Percentiles rank a stretch among this genome's conserved stretches.
These are phyloP conservation scores for Calameuta pallipes DNA, from an alignment of 2,888 invertebrate species.

Conservation along the genomic window DNA sequence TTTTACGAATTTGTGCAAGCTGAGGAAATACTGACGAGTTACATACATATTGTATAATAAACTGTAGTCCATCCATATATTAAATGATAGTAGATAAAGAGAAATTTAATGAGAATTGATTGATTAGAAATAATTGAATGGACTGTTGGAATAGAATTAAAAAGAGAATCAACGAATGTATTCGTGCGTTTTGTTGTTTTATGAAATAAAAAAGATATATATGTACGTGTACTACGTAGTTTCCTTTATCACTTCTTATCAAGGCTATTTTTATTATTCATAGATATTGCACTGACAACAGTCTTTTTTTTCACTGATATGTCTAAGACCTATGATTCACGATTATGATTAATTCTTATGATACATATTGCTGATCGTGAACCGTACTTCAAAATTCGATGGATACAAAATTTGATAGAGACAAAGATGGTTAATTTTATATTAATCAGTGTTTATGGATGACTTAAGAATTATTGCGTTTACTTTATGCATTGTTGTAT, in stretches of 20 bases:
- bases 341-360: not conserved
- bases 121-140: not conserved
- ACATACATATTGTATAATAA: not conserved
- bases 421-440: not conserved
- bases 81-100: not conserved
- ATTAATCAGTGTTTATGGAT: not conserved
- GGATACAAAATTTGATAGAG: not conserved
- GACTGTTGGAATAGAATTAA: not conserved
- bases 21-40: not conserved
- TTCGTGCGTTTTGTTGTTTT: constrained; percentile 31
- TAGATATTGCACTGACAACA: not conserved
- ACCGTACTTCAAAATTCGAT: not conserved
- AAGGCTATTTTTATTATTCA: not conserved
- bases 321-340: not conserved
- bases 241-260: not conserved
- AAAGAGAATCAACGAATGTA: constrained; percentile 18
- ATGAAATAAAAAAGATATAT: constrained; percentile 12
- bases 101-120: not conserved
- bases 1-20: constrained; percentile 1
- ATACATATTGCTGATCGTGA: no score
- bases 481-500: not conserved
- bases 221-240: not conserved
- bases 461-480: not conserved
- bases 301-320: not conserved
- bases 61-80: constrained; percentile 36